Evolutionary conservation across 1,140 invertebrate genomes (phyloP).

Genomic region (Steinernema feltiae): DNA sequence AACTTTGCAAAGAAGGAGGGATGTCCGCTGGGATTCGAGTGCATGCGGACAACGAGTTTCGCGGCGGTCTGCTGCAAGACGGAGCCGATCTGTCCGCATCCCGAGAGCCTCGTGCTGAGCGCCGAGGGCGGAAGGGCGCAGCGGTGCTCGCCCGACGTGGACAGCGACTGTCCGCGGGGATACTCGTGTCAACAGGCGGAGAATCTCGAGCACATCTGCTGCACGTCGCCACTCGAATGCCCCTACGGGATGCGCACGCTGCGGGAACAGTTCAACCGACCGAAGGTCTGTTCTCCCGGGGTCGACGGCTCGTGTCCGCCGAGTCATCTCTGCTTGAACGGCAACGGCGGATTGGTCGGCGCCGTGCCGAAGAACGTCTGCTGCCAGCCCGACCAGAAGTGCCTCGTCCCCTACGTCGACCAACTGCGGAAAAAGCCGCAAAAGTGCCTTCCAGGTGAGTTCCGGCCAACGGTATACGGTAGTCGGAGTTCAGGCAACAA

Average conservation of each 20-base stretch:
- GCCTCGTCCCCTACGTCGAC: constrained; percentile 38
- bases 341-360: background rate
- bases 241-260: constrained; percentile 38
- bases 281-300: constrained; percentile 33
- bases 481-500: constrained; percentile 20
- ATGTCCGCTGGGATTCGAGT: constrained; percentile 41
- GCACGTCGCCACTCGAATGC: constrained; percentile 36
- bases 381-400: constrained; percentile 34
- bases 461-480: too few species aligned
- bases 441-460: constrained; percentile 38
- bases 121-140: constrained; percentile 16
- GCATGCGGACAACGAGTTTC: constrained; percentile 34
- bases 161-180: constrained; percentile 28
- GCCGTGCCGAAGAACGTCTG: constrained; percentile 28
- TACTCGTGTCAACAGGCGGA: constrained; percentile 36
- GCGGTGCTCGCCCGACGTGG: constrained; percentile 24
- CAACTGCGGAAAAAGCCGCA: constrained; percentile 29
- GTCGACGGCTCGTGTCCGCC: constrained; percentile 33
- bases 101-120: constrained; percentile 29
- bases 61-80: constrained; percentile 37
- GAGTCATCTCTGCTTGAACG: constrained; percentile 28
- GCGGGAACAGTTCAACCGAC: constrained; percentile 30
- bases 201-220: constrained; percentile 40
- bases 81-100: constrained; percentile 31
- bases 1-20: constrained; percentile 29